Conservation (phyloP, 2,888 invertebrate species). For the Acrocera orbiculus region DNA sequence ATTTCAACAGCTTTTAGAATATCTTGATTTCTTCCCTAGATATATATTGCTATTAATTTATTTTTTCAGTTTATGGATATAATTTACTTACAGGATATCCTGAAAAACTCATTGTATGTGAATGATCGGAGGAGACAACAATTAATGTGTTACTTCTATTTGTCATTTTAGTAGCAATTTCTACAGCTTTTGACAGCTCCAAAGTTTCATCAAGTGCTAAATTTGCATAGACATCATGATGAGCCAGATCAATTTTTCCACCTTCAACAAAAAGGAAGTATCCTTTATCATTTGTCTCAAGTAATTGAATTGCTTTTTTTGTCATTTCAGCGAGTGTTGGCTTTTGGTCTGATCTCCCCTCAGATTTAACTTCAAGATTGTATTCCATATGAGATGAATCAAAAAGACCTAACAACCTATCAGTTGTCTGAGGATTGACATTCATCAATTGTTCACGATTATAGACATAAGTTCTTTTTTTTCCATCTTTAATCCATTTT, state of each 20-base stretch:
- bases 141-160: conserved; percentile 53
- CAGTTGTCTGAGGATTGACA: conserved; percentile 31
- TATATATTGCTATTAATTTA: neutral
- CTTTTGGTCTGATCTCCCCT: conserved; percentile 13
- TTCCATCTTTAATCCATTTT: conserved; percentile 36
- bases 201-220: conserved; percentile 32
- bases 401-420: conserved; percentile 40
- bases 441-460: conserved; percentile 17
- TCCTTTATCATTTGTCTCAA: conserved; percentile 46
- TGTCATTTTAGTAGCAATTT: conserved; percentile 42
- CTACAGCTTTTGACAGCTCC: conserved; percentile 56
- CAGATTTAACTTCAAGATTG: conserved; percentile 29
- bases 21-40: conserved; percentile 20
- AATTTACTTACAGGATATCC: conserved; percentile 41
- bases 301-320: conserved; percentile 49
- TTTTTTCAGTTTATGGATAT: neutral
- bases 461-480: conserved; percentile 18
- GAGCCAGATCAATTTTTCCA: conserved; percentile 28
- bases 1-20: conserved; percentile 29
- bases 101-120: conserved; percentile 54
- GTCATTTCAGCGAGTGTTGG: conserved; percentile 73
- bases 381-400: conserved; percentile 38
- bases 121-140: conserved; percentile 66
- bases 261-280: conserved; percentile 66
- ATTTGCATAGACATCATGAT: conserved; percentile 24